These are phyloP conservation scores for Neomorphus geoffroyi DNA, from an alignment of 2,797 vertebrate species.

Conservation along the genomic window DNA sequence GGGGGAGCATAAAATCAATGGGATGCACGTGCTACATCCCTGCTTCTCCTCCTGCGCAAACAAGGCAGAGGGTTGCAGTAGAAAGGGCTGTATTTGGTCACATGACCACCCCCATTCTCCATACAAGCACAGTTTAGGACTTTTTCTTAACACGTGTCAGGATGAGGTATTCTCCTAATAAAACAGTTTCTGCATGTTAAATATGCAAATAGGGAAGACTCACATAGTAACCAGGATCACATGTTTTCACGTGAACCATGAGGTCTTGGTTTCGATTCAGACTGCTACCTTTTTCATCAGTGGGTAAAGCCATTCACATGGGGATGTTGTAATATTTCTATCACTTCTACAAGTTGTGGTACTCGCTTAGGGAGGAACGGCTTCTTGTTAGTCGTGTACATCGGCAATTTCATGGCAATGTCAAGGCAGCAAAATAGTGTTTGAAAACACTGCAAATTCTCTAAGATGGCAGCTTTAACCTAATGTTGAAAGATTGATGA, in stretches of 20 bases:
- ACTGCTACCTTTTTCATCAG: background rate
- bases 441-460: background rate
- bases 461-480: background rate
- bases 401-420: background rate
- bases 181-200: background rate
- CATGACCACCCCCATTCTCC: accelerated
- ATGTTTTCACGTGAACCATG: background rate
- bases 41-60: background rate
- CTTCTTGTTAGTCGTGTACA: background rate
- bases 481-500: accelerated
- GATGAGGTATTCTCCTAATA: background rate
- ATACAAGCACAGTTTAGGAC: background rate
- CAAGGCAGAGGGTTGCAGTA: background rate
- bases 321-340: background rate
- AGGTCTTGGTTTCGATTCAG: background rate
- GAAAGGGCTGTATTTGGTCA: background rate
- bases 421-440: background rate
- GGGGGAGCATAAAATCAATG: accelerated
- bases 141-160: background rate
- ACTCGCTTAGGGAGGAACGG: background rate
- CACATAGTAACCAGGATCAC: background rate
- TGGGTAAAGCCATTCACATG: background rate
- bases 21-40: background rate
- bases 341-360: background rate
- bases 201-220: background rate